phyloP scores from a whole-genome alignment of 1,140 invertebrate genomes.

The Penaeus indicus region DNA sequence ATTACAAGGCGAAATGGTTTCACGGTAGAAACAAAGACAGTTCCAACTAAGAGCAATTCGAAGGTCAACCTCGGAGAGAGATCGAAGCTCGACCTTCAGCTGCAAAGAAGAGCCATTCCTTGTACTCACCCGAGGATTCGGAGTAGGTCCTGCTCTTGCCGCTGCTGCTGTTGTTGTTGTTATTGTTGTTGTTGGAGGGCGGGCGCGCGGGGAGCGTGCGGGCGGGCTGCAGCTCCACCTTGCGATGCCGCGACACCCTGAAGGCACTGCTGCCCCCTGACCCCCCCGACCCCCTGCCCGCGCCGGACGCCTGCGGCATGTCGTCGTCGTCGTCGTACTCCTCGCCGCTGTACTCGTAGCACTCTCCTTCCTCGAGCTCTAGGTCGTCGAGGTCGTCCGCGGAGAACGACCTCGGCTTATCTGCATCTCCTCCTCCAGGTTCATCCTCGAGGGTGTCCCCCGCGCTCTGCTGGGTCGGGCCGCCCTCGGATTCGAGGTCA shows the following conservation, averaged over 20 bases:
- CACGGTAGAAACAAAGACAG: too few relatives aligned
- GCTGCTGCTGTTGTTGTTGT: slow-evolving; percentile 39
- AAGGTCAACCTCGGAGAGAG: too few relatives aligned
- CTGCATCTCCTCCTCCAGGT: slow-evolving; percentile 40
- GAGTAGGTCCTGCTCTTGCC: slow-evolving; percentile 46
- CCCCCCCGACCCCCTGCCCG: slow-evolving; percentile 67
- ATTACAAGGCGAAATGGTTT: too few relatives aligned
- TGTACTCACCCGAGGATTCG: slow-evolving; percentile 52
- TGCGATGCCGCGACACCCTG: slow-evolving; percentile 71
- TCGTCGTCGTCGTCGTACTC: slow-evolving; percentile 44
- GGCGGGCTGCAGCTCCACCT: slow-evolving; percentile 71
- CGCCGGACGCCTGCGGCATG: slow-evolving; percentile 70
- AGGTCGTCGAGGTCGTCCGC: slow-evolving; percentile 43
- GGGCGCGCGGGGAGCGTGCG: slow-evolving; percentile 53
- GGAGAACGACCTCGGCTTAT: slow-evolving; percentile 50
- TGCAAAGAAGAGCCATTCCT: too few relatives aligned
- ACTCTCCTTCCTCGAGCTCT: slow-evolving; percentile 28
- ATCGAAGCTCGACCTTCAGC: too few relatives aligned
- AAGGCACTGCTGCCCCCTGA: slow-evolving; percentile 70
- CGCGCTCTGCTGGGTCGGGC: slow-evolving; percentile 23
- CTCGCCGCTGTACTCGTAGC: slow-evolving; percentile 35
- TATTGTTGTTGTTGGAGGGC: background rate
- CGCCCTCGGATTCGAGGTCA: slow-evolving; percentile 32
- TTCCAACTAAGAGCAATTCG: too few relatives aligned
- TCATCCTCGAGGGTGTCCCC: slow-evolving; percentile 45